Evolutionary conservation across 2,113 vertebrate species (phyloP), one percentile per base, ranked within the genome.

Genomic region (Paracanthobrama guichenoti): DNA sequence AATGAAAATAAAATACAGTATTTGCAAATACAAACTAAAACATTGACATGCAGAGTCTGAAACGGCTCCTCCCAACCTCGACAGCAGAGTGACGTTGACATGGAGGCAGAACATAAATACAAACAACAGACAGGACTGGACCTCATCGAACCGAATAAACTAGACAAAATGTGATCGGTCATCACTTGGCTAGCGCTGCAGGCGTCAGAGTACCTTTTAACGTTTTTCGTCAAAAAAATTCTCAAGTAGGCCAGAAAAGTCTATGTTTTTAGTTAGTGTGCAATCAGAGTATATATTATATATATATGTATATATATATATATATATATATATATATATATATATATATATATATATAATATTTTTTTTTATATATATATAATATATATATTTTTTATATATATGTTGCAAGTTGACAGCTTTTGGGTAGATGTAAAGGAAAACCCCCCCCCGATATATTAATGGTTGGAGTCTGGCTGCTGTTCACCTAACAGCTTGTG

Each of bases 1-100:
- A 97, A 95, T 94, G 91, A 92, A 90, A 91, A 91, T 89, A 96
- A 95, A 96, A 96, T 94, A 97, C 93, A 97, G 94, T 96, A 93
- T 96, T 96, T 81, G 79, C 93, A 94, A 96, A 96, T 95, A 96
- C 93, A 95, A 96, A 95, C 90, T 88, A 91, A 94, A 95, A 94
- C 93, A 94, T 94, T 94, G 94, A 96, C 94, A 95, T 92, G 95
- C 95, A 96, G 94, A 94, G 94, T 94, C 91, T 91, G 93, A 95
- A 94, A 92, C 93, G 94, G 92, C 93, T 93, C 95, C 94, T 93
- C 79, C 79, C 72, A 57, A 84, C 64, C 62, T 75, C 46, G 16
- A 85, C 85, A 88, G 85, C 85, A 96, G 94, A 95, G 93, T 89
- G 92, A 95, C 90, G 90, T 90, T 91, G 95, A 85, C 91, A 88